These are phyloP conservation scores for Alethe castanea DNA, from an alignment of 2,113 vertebrate genomes.

Conservation along the genomic window DNA sequence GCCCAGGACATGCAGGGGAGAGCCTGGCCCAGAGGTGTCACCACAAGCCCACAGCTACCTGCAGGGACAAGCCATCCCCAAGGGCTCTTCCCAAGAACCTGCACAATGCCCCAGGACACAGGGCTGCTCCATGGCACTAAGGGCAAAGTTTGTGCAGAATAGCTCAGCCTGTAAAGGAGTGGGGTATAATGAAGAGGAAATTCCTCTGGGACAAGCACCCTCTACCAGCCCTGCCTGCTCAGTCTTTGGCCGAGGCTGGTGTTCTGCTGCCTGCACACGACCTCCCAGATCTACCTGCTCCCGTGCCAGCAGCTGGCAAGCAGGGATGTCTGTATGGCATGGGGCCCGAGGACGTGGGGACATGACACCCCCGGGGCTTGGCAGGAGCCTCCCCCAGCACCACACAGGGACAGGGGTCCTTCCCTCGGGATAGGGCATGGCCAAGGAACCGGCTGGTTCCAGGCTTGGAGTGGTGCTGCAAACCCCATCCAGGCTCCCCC, in stretches of 20 bases:
- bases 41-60: background rate
- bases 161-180: background rate
- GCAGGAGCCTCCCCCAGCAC: background rate
- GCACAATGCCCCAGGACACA: background rate
- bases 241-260: background rate
- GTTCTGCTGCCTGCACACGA: background rate
- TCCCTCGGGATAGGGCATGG: background rate
- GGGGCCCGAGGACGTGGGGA: rapidly evolving
- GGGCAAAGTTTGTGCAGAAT: background rate
- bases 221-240: background rate
- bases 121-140: background rate
- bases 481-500: background rate
- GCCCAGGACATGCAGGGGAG: background rate
- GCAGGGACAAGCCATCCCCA: background rate
- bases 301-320: background rate
- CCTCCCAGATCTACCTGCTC: background rate
- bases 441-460: background rate
- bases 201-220: background rate
- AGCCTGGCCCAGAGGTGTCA: background rate
- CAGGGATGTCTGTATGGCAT: background rate
- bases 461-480: background rate
- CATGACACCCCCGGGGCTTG: rapidly evolving
- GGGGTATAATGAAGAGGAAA: background rate
- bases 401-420: background rate
- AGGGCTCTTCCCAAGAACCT: background rate